A percentile compares a stretch with the other conserved stretches of the same genome.
These are phyloP conservation scores for Phalloptychus januarius DNA, from an alignment of 2,797 vertebrate species.

Conservation along the genomic window DNA sequence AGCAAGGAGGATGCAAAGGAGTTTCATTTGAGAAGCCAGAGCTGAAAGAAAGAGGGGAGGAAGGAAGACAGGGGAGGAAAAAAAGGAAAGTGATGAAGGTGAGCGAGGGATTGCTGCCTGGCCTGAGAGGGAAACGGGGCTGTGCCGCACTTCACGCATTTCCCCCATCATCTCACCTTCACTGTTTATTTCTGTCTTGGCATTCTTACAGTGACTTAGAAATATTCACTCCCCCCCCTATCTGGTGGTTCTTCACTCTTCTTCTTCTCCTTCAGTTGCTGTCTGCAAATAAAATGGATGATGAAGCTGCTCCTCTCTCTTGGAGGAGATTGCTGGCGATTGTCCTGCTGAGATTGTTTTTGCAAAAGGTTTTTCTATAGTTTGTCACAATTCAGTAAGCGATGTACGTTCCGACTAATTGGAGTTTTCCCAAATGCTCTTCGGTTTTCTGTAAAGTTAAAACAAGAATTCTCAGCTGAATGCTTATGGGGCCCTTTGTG, in stretches of 20 bases:
- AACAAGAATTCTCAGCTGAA: neutral
- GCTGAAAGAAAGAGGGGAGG: constrained; percentile 4
- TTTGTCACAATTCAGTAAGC: neutral
- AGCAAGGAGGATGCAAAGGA: constrained; percentile 8
- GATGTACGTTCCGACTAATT: neutral
- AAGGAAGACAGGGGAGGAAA: no score
- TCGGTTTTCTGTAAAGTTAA: neutral
- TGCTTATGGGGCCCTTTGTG: neutral
- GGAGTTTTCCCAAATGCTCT: neutral
- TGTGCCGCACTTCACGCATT: neutral
- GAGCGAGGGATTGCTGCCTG: constrained; percentile 8
- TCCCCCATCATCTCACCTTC: constrained; percentile 1
- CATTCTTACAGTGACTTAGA: neutral
- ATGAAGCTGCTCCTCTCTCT: neutral
- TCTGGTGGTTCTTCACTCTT: neutral
- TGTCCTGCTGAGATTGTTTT: neutral
- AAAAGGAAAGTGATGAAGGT: constrained; percentile 13
- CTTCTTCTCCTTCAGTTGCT: neutral
- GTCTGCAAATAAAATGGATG: neutral
- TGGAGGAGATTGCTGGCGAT: neutral
- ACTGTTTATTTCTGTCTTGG: neutral
- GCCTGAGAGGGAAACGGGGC: constrained; percentile 3
- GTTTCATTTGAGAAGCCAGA: neutral
- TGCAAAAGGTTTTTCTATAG: no score
- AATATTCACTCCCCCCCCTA: neutral